A percentile compares a stretch with the other conserved stretches of the same genome.
Conservation (phyloP, 2,797 vertebrate species). For the Accipiter badius region DNA sequence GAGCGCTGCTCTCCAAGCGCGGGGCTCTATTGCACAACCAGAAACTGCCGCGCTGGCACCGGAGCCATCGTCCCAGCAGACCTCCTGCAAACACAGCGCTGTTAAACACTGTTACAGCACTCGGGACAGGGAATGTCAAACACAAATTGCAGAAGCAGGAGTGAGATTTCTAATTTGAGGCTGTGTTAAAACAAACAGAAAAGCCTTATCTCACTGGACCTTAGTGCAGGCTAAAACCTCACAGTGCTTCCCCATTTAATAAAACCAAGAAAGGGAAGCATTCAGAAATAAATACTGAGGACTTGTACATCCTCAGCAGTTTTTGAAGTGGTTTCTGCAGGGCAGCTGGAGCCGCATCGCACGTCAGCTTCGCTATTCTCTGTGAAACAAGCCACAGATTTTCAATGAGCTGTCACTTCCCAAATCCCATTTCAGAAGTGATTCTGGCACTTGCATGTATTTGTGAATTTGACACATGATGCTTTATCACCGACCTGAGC, state of each 20-base stretch:
- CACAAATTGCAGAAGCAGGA: background rate
- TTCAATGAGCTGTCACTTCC: background rate
- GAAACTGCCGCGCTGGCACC: background rate
- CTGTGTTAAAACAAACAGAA: background rate
- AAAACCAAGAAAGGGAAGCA: slow-evolving; percentile 21
- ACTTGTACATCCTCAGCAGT: slow-evolving; percentile 5
- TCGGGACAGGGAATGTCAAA: background rate
- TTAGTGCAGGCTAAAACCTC: background rate
- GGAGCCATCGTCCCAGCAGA: background rate
- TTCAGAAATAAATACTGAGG: background rate
- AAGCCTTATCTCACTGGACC: background rate
- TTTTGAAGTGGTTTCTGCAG: slow-evolving; percentile 14
- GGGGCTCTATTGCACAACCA: background rate
- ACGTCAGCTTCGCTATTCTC: accelerated
- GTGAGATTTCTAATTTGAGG: background rate
- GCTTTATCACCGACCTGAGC: background rate
- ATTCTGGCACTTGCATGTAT: background rate
- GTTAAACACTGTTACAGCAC: accelerated
- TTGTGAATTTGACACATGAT: background rate
- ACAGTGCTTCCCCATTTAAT: background rate
- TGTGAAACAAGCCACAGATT: background rate
- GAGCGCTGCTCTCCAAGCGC: background rate
- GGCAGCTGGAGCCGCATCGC: accelerated
- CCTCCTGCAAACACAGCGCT: background rate
- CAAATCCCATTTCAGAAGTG: background rate